Evolutionary conservation across 2,797 vertebrate species (phyloP), one percentile per base, ranked within the genome.

Genomic region (Amblyopsis hoosieri): DNA sequence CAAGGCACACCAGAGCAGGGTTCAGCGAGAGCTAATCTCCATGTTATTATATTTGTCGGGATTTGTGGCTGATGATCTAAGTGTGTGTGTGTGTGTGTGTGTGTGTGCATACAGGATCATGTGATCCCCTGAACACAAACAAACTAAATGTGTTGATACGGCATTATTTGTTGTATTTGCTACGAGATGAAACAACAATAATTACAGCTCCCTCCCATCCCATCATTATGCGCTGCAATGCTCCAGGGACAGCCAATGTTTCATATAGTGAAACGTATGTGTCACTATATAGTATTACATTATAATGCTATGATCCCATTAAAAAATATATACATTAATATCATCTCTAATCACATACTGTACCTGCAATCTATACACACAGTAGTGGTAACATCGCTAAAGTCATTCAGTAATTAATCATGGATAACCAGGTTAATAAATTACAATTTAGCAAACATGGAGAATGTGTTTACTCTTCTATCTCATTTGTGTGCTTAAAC

Each of bases 11-110:
- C 77, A 81, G 73, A 78, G 78, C 77, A 73, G 5, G 64, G 17
- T 75, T 78, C 76, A 60, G 57, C 57, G 75, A 80, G 71, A 85
- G 71, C 76, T 87, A 90, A 90, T 90, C 75, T 62, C 89, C 86
- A 86, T 91, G 86, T 92, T 89, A 92, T 93, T 93, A 91, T 85
- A 89, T 88, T 82, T 80, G 83, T 76, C 74, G 79, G 85, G 88
- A 87, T 90, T 87, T 86, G 79, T 48, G 72, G 79, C 84, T 92
- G 91, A 93, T 92, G 86, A 89, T 78, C 92, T 91, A 90, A 91
- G 92, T 74, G 89, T 87, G 90, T 85, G 23, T 14, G 45, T 45
- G 7, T 45, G 14, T 14, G 19, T 11, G 55, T 23, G 31, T n/a
- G 15, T 33, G 33, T 3, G 58, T 6, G 48, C 9, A 15, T 14